Base-by-base conservation (phyloP, 2,888 invertebrate genomes). In the Chrysodeixis includens region DNA sequence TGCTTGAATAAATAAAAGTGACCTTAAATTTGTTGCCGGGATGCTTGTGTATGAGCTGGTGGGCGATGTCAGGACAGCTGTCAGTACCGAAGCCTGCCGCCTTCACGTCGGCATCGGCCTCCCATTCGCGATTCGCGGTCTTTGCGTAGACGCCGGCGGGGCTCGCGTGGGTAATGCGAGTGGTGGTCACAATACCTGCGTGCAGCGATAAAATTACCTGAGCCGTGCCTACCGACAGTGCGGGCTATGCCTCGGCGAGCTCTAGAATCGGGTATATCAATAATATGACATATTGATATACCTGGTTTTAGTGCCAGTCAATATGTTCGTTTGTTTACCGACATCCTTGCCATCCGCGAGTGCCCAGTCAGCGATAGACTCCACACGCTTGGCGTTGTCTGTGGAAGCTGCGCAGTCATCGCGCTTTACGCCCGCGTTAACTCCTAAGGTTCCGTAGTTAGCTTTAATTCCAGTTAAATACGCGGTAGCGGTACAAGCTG, bases 141-240 rank as follows among this genome's bases (percentile, higher is more conserved):
- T 96, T 96, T 0, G 97, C 97, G 84, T 96, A 97, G 0, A 95
- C 90, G 0, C 96, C 96, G 0, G 97, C 96, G 0, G 97, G 97
- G 1, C 97, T 97, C 0, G 97, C 98, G 87, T 98, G 97, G 0
- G 98, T 98, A 0, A 98, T 93, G 59, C 97, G 95, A 0, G 97
- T 97, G 0, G 97, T 97, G 0, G 98, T 98, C 7, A 98, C 97
- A 4, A 97, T 85, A 7, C 97, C 97, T 69, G 93, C 76, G 9
- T 32, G 5, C 26, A 26, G 3, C 3, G 6, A 26, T 4, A 26
- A 26, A 26, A 26, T 26, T 26, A 26, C 2, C n/a, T n/a, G n/a
- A n/a, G n/a, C n/a, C n/a, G n/a, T n/a, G n/a, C n/a, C n/a, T n/a
- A n/a, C n/a, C n/a, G n/a, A n/a, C n/a, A n/a, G n/a, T n/a, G n/a